These are phyloP conservation scores for Garra rufa DNA, from an alignment of 2,113 vertebrate genomes.

Conservation along the genomic window DNA sequence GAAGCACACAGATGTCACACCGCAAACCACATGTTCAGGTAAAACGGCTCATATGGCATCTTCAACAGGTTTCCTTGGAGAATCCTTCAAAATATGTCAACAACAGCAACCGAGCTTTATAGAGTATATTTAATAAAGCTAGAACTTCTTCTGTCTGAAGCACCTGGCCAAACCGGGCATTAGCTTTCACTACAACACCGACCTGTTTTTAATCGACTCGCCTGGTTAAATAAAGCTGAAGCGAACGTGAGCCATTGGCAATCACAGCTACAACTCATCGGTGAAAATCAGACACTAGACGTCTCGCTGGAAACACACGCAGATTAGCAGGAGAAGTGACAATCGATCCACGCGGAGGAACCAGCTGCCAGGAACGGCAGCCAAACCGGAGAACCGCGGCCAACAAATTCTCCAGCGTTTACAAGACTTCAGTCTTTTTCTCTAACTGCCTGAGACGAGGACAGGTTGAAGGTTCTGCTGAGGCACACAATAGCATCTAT, in stretches of 20 bases:
- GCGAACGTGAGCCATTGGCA: not conserved
- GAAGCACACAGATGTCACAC: slow-evolving; percentile 45
- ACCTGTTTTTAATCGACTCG: not conserved
- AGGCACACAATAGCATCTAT: slow-evolving; percentile 44
- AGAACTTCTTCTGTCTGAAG: not conserved
- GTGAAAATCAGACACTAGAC: slow-evolving; percentile 58
- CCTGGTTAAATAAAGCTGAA: not conserved
- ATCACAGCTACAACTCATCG: slow-evolving; percentile 68
- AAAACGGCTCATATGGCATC: not conserved
- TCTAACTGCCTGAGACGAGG: slow-evolving; percentile 76
- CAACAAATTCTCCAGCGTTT: slow-evolving; percentile 70
- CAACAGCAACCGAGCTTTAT: not conserved
- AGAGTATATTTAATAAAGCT: not conserved
- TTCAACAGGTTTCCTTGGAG: not conserved
- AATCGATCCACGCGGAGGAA: slow-evolving; percentile 61
- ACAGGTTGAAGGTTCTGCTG: slow-evolving; percentile 57
- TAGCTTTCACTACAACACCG: not conserved
- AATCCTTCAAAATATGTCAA: not conserved
- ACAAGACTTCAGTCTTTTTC: slow-evolving; percentile 71
- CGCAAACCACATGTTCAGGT: not conserved
- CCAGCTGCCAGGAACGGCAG: slow-evolving; percentile 67
- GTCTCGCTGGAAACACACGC: slow-evolving; percentile 64
- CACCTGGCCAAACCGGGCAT: not conserved
- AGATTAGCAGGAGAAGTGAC: slow-evolving; percentile 69
- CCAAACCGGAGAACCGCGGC: slow-evolving; percentile 68